Evolutionary conservation across 1,140 invertebrate genomes (phyloP).

Genomic region (Procambarus virginalis): DNA sequence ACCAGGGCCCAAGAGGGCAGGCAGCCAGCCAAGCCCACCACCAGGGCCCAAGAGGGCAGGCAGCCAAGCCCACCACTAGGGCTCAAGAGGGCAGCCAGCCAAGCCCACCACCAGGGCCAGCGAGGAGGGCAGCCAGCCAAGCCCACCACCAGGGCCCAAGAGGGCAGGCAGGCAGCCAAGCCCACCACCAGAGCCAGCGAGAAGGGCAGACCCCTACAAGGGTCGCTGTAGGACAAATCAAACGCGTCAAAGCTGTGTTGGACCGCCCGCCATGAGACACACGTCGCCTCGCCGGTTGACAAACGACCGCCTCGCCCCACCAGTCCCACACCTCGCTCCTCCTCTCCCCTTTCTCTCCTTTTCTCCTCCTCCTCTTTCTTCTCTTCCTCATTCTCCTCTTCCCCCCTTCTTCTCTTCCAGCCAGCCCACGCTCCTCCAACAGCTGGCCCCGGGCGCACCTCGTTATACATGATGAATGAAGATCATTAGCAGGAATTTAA

Average conservation of each 20-base stretch:
- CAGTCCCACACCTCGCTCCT: background rate
- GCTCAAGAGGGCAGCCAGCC: background rate
- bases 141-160: too few species aligned
- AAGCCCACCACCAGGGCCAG: too few species aligned
- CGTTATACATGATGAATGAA: background rate
- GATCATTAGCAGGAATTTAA: background rate
- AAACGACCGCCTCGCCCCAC: conserved; percentile 15
- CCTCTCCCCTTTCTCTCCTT: background rate
- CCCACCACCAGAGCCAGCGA: background rate
- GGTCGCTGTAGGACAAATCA: conserved; percentile 34
- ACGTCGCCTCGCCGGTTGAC: conserved; percentile 23
- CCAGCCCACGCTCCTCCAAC: too few species aligned
- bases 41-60: too few species aligned
- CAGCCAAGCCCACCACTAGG: background rate
- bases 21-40: too few species aligned
- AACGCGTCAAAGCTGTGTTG: conserved; percentile 34
- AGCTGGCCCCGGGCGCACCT: background rate
- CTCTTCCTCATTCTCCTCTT: too few species aligned
- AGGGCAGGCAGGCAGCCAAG: background rate
- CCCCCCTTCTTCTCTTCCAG: too few species aligned
- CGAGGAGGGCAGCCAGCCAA: background rate
- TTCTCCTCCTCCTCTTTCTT: background rate
- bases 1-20: too few species aligned
- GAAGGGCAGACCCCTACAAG: background rate
- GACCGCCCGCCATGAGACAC: conserved; percentile 36